These are phyloP conservation scores for Grapholita molesta DNA, from an alignment of 1,140 invertebrate species.

Conservation along the genomic window DNA sequence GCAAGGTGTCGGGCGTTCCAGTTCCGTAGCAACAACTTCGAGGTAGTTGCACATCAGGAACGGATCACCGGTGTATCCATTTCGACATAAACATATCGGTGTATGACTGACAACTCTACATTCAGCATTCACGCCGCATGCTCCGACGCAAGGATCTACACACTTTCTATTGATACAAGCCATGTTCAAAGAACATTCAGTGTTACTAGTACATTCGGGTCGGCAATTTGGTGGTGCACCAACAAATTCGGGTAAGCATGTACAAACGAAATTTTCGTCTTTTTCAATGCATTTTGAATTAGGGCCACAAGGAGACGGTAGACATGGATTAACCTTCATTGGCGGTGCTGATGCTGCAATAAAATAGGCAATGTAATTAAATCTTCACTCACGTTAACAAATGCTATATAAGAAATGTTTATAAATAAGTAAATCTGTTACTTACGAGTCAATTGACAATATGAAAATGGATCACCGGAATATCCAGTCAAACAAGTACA, in stretches of 20 bases:
- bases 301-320: slow-evolving; percentile 82
- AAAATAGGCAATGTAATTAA: slow-evolving; percentile 17
- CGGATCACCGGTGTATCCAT: slow-evolving; percentile 83
- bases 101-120: slow-evolving; percentile 82
- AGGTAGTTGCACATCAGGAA: slow-evolving; percentile 79
- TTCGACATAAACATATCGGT: slow-evolving; percentile 81
- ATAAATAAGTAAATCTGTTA: slow-evolving; percentile 27
- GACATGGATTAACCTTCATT: slow-evolving; percentile 77
- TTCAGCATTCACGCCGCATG: slow-evolving; percentile 81
- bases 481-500: slow-evolving; percentile 81
- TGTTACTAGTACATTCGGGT: slow-evolving; percentile 84
- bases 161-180: slow-evolving; percentile 85
- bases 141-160: slow-evolving; percentile 84
- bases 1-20: slow-evolving; percentile 80
- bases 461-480: slow-evolving; percentile 82
- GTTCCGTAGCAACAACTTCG: slow-evolving; percentile 59
- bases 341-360: slow-evolving; percentile 49
- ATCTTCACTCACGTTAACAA: background rate
- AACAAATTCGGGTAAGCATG: slow-evolving; percentile 80
- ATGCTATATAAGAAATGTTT: background rate
- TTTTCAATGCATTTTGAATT: slow-evolving; percentile 81
- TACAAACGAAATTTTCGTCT: slow-evolving; percentile 80
- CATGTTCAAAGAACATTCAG: slow-evolving; percentile 80
- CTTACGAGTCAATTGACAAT: slow-evolving; percentile 79
- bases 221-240: slow-evolving; percentile 81